These are phyloP conservation scores for Ibidorhyncha struthersii DNA, from an alignment of 2,113 vertebrate species.

Conservation along the genomic window DNA sequence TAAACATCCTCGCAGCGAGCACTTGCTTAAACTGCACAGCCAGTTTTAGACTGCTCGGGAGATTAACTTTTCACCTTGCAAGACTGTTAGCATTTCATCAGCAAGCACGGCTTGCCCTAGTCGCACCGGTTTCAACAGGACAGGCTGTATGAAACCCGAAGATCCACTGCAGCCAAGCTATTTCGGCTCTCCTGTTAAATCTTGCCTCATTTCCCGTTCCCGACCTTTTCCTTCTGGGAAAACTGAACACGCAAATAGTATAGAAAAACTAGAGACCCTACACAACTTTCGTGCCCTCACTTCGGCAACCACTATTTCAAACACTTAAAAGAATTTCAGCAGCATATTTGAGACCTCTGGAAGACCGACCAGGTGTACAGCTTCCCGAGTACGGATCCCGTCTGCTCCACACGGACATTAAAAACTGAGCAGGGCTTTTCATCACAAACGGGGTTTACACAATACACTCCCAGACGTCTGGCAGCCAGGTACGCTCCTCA, in stretches of 20 bases:
- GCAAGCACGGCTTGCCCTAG: background rate
- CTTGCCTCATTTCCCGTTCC: background rate
- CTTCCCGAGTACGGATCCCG: background rate
- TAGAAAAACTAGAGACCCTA: background rate
- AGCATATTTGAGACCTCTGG: background rate
- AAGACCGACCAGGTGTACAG: background rate
- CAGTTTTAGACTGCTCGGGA: background rate
- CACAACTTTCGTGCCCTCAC: background rate
- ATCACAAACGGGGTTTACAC: background rate
- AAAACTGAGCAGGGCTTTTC: background rate
- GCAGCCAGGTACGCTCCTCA: background rate
- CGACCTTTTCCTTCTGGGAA: background rate
- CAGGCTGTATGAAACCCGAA: background rate
- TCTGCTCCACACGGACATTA: background rate
- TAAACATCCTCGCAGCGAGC: rapidly evolving
- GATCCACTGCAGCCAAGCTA: background rate
- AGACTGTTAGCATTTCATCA: background rate
- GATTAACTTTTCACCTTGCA: background rate
- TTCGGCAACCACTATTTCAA: background rate
- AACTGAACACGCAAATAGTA: background rate
- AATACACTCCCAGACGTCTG: background rate
- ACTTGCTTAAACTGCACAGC: background rate
- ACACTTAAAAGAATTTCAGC: background rate
- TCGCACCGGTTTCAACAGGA: background rate
- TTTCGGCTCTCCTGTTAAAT: background rate